Evolutionary conservation across 2,113 vertebrate species (phyloP).

Genomic region (Ophthalmotilapia sp.): DNA sequence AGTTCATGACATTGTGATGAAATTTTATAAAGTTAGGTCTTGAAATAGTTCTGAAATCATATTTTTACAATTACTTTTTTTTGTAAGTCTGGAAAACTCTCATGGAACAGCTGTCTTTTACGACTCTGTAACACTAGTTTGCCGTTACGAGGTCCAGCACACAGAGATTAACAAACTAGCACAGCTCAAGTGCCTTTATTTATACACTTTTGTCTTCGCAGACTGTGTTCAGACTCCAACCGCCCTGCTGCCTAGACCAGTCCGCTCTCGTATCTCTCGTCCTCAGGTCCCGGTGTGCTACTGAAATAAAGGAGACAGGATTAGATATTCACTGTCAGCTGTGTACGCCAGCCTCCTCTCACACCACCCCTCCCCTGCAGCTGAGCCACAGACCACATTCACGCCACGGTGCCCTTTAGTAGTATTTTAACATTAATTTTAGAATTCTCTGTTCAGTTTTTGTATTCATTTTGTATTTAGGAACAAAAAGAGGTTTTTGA

Average conservation of each 20-base stretch:
- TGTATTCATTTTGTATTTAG: not conserved
- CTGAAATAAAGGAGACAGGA: not conserved
- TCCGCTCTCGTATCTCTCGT: accelerated
- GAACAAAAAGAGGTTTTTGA: not conserved
- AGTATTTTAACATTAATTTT: not conserved
- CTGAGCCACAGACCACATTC: not conserved
- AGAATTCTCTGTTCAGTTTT: not conserved
- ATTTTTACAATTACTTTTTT: not conserved
- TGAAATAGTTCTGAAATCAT: not conserved
- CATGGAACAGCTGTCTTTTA: not conserved
- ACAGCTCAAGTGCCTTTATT: not conserved
- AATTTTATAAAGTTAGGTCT: not conserved
- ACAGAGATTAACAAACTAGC: not conserved
- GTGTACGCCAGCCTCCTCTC: not conserved
- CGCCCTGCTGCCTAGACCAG: not conserved
- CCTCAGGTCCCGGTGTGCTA: not conserved
- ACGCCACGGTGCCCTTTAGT: not conserved
- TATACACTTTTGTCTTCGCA: not conserved
- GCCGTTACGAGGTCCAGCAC: not conserved
- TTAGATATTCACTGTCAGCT: not conserved
- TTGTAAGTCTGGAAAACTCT: not conserved
- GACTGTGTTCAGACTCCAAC: not conserved
- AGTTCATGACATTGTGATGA: not conserved
- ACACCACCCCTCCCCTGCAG: not conserved
- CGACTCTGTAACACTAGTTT: not conserved